Evolutionary conservation across 2,113 vertebrate species (phyloP), one percentile per base, ranked within the genome.

Genomic region (Dinomys branickii): DNA sequence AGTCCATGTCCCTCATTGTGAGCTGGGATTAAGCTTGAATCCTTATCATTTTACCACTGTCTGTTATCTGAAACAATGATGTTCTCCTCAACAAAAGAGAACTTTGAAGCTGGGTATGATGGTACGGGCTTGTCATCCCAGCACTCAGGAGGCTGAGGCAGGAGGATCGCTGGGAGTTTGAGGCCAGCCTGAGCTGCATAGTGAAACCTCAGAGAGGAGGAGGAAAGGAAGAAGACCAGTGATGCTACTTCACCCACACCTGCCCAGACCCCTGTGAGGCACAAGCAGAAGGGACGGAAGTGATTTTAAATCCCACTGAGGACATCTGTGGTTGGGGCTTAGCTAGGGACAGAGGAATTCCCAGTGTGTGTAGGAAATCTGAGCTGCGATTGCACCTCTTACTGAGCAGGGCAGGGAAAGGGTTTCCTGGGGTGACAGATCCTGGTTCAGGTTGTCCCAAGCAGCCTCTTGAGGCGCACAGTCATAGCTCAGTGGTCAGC

Each of bases 171-270:
- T 44, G 38, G 0, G 11, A 44, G 38, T 75, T 75, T 5, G 5
- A 75, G 38, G 22, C 24, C 67, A 71, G 67, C 17, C 67, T 71
- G 19, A 35, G 17, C 67, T 71, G n/a, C 67, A 20, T 22, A 71
- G 35, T 38, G n/a, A 38, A 10, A 9, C 67, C 8, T 71, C 35
- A 69, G 67, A 38, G 47, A 50, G 47, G 47, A 50, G 47, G 47
- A 9, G 47, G 47, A 50, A 9, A 50, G 9, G 47, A 9, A 73
- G 38, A 6, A 61, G 52, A 4, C 16, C 28, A 7, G 7, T 0
- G 1, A 0, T 35, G 24, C 38, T 20, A 1, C 7, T 0, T 9
- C 17, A 8, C 4, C 0, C 6, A 65, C 26, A 1, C 56, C 63
- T 81, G 22, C 3, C 47, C 0, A 9, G n/a, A 9, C 12, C n/a